phyloP scores from a whole-genome alignment of 1,140 invertebrate species.

The Halesus radiatus region DNA sequence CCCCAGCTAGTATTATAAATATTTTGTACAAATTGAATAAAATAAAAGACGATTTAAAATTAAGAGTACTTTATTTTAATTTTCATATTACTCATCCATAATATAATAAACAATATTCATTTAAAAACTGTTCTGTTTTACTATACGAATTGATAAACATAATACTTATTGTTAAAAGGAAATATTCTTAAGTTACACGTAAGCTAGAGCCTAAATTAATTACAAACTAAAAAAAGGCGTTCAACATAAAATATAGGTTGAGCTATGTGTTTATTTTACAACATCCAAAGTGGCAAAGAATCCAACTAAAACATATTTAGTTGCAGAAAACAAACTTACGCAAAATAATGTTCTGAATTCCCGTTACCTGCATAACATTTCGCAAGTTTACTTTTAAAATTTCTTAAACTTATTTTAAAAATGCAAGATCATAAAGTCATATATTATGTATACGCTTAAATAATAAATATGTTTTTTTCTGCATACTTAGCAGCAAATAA shows the following conservation, averaged over 20 bases:
- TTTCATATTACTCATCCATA: slow-evolving; percentile 42
- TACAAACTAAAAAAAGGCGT: neutral
- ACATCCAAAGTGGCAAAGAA: neutral
- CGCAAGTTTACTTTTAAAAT: too few relatives aligned
- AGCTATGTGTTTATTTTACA: slow-evolving; percentile 36
- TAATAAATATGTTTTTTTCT: too few relatives aligned
- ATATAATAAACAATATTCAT: slow-evolving; percentile 48
- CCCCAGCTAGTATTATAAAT: too few relatives aligned
- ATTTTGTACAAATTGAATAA: neutral
- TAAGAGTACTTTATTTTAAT: slow-evolving; percentile 50
- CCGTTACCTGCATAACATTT: too few relatives aligned
- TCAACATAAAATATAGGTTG: neutral
- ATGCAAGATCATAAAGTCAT: too few relatives aligned
- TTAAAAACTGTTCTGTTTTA: slow-evolving; percentile 42
- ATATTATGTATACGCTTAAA: too few relatives aligned
- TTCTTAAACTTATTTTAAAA: too few relatives aligned
- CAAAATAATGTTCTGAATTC: too few relatives aligned
- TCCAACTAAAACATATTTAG: neutral
- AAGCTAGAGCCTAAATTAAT: slow-evolving; percentile 15
- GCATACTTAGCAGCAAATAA: too few relatives aligned
- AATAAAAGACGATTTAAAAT: slow-evolving; percentile 39
- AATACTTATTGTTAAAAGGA: slow-evolving; percentile 46
- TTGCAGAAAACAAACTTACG: too few relatives aligned
- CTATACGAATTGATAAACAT: slow-evolving; percentile 45
- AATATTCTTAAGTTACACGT: slow-evolving; percentile 32